Conservation (phyloP, 2,888 invertebrate species). For the Cosmia pyralina region DNA sequence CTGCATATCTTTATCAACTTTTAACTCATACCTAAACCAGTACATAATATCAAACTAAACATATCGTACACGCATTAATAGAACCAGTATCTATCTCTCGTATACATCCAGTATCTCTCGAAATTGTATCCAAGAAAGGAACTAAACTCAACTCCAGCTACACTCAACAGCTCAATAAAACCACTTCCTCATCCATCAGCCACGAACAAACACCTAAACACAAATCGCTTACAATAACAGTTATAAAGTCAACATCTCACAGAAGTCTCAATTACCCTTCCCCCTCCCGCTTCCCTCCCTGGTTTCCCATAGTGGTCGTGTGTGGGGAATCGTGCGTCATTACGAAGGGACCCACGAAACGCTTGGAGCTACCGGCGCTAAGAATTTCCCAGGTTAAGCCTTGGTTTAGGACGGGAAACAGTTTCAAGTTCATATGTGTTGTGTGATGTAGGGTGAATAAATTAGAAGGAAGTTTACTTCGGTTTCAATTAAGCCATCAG, state of each 20-base stretch:
- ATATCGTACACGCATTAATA: background rate
- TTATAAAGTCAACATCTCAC: constrained; percentile 72
- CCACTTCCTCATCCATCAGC: constrained; percentile 24
- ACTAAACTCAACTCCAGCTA: background rate
- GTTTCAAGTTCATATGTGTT: constrained; percentile 40
- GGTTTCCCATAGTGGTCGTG: constrained; percentile 83
- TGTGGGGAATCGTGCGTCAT: constrained; percentile 78
- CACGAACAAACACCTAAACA: constrained; percentile 46
- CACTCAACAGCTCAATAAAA: constrained; percentile 8
- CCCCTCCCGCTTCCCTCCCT: constrained; percentile 28
- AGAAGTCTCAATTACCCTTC: constrained; percentile 75
- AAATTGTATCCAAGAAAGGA: background rate
- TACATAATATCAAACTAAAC: no score
- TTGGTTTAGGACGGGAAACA: constrained; percentile 58
- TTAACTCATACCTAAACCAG: no score
- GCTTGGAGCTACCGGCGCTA: constrained; percentile 76
- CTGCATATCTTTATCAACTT: no score
- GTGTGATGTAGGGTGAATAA: background rate
- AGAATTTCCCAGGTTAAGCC: constrained; percentile 71
- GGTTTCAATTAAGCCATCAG: no score
- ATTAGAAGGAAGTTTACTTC: background rate
- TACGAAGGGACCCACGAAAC: constrained; percentile 79
- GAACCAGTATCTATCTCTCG: background rate
- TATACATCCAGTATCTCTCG: background rate
- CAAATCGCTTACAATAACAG: constrained; percentile 60